phyloP scores from a whole-genome alignment of 2,888 invertebrate genomes.

The Leptinotarsa peninsularis region DNA sequence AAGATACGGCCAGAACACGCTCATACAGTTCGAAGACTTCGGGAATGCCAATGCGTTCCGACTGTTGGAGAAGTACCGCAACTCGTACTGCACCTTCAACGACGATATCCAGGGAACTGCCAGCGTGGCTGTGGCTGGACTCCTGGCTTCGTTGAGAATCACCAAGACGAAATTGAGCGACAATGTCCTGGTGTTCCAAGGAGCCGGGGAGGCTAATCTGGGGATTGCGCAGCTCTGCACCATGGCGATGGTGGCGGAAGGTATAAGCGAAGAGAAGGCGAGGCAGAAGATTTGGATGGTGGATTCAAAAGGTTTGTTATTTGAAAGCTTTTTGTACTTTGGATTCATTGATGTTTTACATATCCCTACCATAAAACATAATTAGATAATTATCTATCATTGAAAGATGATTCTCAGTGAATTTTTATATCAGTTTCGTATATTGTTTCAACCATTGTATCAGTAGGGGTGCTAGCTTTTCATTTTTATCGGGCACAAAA shows the following conservation, averaged over 20 bases:
- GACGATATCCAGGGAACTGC: constrained; percentile 94
- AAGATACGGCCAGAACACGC: constrained; percentile 86
- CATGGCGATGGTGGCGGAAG: constrained; percentile 93
- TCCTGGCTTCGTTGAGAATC: constrained; percentile 86
- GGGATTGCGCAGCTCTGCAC: constrained; percentile 92
- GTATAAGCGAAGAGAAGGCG: constrained; percentile 79
- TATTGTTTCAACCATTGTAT: too few relatives aligned
- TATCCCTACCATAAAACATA: too few relatives aligned
- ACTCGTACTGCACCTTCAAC: constrained; percentile 94
- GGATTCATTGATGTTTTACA: too few relatives aligned
- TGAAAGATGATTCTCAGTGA: too few relatives aligned
- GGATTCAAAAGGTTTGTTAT: constrained; percentile 88
- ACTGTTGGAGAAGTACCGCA: constrained; percentile 88
- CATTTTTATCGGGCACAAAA: too few relatives aligned
- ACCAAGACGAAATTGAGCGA: constrained; percentile 86
- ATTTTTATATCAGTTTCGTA: too few relatives aligned
- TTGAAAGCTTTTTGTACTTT: background rate
- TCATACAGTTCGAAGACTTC: constrained; percentile 98
- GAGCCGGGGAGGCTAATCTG: constrained; percentile 89
- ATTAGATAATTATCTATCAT: too few relatives aligned
- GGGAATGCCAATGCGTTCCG: constrained; percentile 97
- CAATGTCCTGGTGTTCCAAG: constrained; percentile 89
- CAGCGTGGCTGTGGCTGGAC: constrained; percentile 93
- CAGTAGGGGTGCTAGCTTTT: too few relatives aligned
- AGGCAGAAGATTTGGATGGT: constrained; percentile 91